Conservation (phyloP, 1,140 invertebrate genomes). For the Meteorus sp. region DNA sequence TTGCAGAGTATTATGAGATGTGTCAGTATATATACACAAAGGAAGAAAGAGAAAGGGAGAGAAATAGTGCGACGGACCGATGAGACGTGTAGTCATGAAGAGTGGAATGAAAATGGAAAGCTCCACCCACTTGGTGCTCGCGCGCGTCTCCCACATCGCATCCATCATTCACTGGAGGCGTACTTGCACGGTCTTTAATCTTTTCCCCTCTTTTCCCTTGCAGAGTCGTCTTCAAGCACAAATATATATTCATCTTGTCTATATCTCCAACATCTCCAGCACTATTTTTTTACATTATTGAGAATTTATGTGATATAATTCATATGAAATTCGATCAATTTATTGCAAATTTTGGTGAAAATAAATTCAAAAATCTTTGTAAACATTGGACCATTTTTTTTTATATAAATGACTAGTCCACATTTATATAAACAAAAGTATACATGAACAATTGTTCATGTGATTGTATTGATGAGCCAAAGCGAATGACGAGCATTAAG, state of each 20-base stretch:
- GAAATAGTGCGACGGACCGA: conserved; percentile 19
- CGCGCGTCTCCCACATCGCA: conserved; percentile 49
- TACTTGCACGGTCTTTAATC: conserved; percentile 57
- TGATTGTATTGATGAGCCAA: too few species aligned
- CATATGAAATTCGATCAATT: too few species aligned
- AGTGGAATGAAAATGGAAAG: conserved; percentile 41
- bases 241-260: neutral
- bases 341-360: too few species aligned
- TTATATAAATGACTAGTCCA: too few species aligned
- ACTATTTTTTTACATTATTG: too few species aligned
- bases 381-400: too few species aligned
- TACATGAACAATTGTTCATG: too few species aligned
- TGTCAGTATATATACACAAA: neutral
- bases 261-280: neutral
- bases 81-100: conserved; percentile 18
- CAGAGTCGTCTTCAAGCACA: conserved; percentile 34
- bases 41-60: too few species aligned
- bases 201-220: conserved; percentile 37
- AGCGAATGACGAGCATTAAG: neutral
- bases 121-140: conserved; percentile 51
- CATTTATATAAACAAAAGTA: too few species aligned
- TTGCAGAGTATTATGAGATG: neutral
- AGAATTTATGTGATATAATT: too few species aligned
- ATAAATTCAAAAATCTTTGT: too few species aligned
- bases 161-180: conserved; percentile 59